Evolutionary conservation across 2,888 invertebrate species (phyloP), one percentile per base, ranked within the genome.

Genomic region (Formica aserva): DNA sequence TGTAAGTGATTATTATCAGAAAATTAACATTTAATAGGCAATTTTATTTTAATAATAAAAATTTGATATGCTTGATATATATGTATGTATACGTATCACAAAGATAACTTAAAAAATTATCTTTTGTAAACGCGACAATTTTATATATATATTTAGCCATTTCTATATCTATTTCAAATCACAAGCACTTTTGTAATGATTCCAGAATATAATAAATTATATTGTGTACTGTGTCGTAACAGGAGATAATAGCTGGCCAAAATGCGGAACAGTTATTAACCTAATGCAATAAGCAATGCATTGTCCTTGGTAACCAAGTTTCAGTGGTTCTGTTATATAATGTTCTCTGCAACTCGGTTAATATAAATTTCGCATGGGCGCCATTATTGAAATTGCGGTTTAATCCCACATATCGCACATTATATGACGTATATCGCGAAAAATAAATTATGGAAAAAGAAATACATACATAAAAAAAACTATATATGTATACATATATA

Each of bases 241-340:
- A 26, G 60, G 11, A 71, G 71, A 60, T 78, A 78, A 78, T 71
- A 60, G 60, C 45, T 80, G 71, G 45, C 71, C 32, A 60, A 80
- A 80, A 60, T 80, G 60, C 45, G 13, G 5, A 71, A 26, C 60
- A 62, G 60, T 71, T 80, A 80, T 80, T 71, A 80, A 80, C 26
- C 71, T 26, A 71, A 80, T 69, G 71, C 45, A 78, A 71, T 78
- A 78, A 78, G 78, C 78, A 78, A 60, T 26, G 48, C 71, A 78
- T 78, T 78, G 78, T 78, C 66, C 78, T 78, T 78, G 69, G 57
- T 69, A 71, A 71, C 71, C 78, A 71, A 80, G 78, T 80, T 80
- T 77, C 55, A 13, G 55, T 66, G 60, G 78, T 80, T 45, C 35
- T 26, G 57, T 38, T 71, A 71, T 57, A 41, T 69, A 80, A 71